Evolutionary conservation across 2,797 vertebrate species (phyloP).

Genomic region (Menidia menidia): DNA sequence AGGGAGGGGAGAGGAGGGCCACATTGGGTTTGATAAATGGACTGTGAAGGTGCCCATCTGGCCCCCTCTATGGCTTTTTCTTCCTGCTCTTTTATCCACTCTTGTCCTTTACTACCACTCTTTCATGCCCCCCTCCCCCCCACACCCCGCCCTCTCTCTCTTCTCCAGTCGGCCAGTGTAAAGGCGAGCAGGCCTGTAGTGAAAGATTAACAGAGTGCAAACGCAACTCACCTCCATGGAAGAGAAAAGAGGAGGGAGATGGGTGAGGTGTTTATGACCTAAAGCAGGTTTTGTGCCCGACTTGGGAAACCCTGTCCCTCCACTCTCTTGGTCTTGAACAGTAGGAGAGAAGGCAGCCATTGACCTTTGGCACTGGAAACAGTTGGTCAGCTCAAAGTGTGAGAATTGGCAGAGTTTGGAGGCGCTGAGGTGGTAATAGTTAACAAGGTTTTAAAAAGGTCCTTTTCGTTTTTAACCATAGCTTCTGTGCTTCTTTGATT

Average conservation of each 20-base stretch:
- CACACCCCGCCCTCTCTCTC: slow-evolving; percentile 55
- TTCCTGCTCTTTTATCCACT: slow-evolving; percentile 79
- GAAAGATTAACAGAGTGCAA: slow-evolving; percentile 85
- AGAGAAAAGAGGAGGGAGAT: slow-evolving; percentile 65
- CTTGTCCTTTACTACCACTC: slow-evolving; percentile 77
- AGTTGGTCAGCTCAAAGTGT: slow-evolving; percentile 66
- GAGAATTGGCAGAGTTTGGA: slow-evolving; percentile 58
- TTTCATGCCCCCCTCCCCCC: slow-evolving; percentile 67
- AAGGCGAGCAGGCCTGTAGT: slow-evolving; percentile 70
- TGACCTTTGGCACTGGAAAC: slow-evolving; percentile 79
- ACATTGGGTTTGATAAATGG: slow-evolving; percentile 99
- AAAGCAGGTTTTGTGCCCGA: slow-evolving; percentile 71
- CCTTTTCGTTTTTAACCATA: slow-evolving; percentile 6
- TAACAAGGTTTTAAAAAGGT: slow-evolving; percentile 29
- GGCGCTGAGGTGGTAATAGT: slow-evolving; percentile 19
- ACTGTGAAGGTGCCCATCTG: slow-evolving; percentile 99
- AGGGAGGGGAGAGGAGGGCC: slow-evolving; percentile 80
- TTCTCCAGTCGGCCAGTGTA: slow-evolving; percentile 69
- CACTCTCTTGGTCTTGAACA: slow-evolving; percentile 56
- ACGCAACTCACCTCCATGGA: slow-evolving; percentile 68
- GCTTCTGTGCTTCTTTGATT: background rate
- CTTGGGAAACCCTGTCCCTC: slow-evolving; percentile 65
- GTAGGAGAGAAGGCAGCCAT: slow-evolving; percentile 69
- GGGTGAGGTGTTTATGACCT: slow-evolving; percentile 78
- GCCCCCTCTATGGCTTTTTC: slow-evolving; percentile 88